Evolutionary conservation across 2,888 invertebrate genomes (phyloP).

Genomic region (Charanyca ferruginea): DNA sequence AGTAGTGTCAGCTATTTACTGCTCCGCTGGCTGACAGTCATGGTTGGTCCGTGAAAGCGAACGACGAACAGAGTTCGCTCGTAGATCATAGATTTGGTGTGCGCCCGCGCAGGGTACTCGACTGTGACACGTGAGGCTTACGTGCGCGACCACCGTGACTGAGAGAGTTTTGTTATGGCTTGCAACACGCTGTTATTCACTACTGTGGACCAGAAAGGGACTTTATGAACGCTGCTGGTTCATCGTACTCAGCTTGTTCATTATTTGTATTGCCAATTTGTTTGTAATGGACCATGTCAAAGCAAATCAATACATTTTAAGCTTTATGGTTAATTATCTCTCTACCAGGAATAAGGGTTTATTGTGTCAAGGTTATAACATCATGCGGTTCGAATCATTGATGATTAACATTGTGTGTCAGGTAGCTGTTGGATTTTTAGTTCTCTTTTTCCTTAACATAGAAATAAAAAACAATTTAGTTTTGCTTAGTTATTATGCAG

Average conservation of each 20-base stretch:
- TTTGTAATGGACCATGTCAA: neutral
- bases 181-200: conserved; percentile 65
- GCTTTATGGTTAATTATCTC: too few species aligned
- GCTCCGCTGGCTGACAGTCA: conserved; percentile 62
- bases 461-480: neutral
- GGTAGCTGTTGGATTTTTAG: neutral
- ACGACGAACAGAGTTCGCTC: conserved; percentile 35
- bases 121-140: conserved; percentile 78
- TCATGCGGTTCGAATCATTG: conserved; percentile 23
- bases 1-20: conserved; percentile 63
- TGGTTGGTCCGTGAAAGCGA: conserved; percentile 57
- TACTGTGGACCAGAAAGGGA: conserved; percentile 63
- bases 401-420: conserved; percentile 4
- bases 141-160: conserved; percentile 80
- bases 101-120: conserved; percentile 70
- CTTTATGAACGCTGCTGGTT: conserved; percentile 57
- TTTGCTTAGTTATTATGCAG: conserved; percentile 3
- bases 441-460: conserved; percentile 27
- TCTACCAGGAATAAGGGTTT: neutral
- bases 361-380: conserved; percentile 20
- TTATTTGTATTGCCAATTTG: conserved; percentile 9
- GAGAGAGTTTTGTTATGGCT: conserved; percentile 77
- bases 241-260: conserved; percentile 26
- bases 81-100: conserved; percentile 57
- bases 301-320: neutral